Evolutionary conservation across 2,113 vertebrate genomes (phyloP).

Genomic region (Glaucidium brasilianum): DNA sequence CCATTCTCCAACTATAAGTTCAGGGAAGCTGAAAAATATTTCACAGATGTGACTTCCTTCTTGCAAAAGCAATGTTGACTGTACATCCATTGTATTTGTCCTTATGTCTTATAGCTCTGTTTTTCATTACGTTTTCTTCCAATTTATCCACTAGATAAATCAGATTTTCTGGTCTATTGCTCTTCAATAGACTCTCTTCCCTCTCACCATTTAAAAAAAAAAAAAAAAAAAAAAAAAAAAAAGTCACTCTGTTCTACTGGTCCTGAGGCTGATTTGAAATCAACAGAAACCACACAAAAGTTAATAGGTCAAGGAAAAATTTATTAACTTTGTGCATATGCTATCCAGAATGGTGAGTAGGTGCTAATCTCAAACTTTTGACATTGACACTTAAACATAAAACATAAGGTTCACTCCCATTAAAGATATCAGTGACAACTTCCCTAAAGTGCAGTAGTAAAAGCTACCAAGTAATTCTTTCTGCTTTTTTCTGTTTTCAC

Average conservation of each 20-base stretch:
- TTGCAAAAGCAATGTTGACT: background rate
- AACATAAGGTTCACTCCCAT: background rate
- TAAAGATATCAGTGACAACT: background rate
- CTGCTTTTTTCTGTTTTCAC: background rate
- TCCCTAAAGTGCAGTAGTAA: background rate
- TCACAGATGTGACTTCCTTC: background rate
- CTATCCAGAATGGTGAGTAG: background rate
- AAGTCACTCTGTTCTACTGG: background rate
- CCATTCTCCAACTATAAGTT: background rate
- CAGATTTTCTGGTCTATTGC: background rate
- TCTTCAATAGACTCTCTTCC: background rate
- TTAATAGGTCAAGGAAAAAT: background rate
- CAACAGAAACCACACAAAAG: background rate
- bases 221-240: background rate
- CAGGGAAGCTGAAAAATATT: background rate
- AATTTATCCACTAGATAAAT: background rate
- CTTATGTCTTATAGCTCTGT: background rate
- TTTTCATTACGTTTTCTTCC: background rate
- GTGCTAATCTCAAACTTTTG: background rate
- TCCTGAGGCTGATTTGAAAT: background rate
- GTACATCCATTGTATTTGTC: background rate
- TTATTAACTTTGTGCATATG: background rate
- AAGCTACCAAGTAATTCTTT: background rate
- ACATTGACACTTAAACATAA: background rate
- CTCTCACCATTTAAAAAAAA: background rate